Conservation (phyloP, 2,113 vertebrate species). For the Neogobius melanostomus region DNA sequence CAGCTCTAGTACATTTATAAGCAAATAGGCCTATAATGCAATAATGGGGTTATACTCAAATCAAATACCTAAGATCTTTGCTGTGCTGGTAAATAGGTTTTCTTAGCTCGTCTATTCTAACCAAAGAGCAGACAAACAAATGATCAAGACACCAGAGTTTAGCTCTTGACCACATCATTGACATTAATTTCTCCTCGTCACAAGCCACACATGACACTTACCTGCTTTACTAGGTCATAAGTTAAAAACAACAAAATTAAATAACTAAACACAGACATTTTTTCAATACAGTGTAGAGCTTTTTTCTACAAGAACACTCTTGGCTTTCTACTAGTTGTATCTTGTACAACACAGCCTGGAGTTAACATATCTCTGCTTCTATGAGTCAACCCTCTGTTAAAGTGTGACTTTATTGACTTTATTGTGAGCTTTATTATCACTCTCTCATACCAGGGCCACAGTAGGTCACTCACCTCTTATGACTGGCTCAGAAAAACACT, state of each 20-base stretch:
- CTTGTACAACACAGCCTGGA: background rate
- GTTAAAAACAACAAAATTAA: too few species aligned
- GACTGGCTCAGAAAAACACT: conserved; percentile 12
- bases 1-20: background rate
- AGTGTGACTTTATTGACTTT: conserved; percentile 16
- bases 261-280: background rate
- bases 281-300: background rate
- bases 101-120: background rate
- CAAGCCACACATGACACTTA: too few species aligned
- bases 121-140: background rate
- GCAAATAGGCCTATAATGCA: background rate
- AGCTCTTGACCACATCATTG: too few species aligned
- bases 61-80: background rate
- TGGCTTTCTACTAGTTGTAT: background rate
- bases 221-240: too few species aligned
- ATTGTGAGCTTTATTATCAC: conserved; percentile 14
- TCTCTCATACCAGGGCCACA: conserved; percentile 17
- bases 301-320: background rate
- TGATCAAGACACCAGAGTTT: too few species aligned
- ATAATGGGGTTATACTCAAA: background rate
- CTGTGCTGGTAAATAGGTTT: background rate
- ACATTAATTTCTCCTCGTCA: too few species aligned
- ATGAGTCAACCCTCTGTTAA: conserved; percentile 7
- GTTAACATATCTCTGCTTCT: background rate
- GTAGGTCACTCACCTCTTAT: conserved; percentile 17